Base-by-base conservation (phyloP, 2,797 vertebrate genomes). In the Decapterus maruadsi region DNA sequence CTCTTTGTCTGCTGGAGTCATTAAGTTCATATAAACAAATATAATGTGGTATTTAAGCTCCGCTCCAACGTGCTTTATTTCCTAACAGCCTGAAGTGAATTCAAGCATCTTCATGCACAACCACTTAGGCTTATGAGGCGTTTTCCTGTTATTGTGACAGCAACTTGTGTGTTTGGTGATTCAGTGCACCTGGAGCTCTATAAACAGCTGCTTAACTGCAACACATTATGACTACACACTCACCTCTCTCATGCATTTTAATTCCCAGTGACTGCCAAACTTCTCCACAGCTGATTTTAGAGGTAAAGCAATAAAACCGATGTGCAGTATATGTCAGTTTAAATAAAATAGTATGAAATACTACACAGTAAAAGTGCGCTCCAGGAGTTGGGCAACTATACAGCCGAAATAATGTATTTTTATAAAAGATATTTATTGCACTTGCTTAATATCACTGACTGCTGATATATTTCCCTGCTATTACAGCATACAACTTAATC, bases 121-220 rank as follows among this genome's bases (percentile, higher is more conserved):
- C 68, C 65, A 20, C 83, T 74, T 48, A 62, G 22, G 56, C 45
- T 62, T 34, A 54, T 57, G 60, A 62, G n/a, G 57, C 43, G 17
- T 65, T 71, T 60, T 45, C 14, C 57, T 0, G 1, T 75, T 43
- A 55, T 9, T 40, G 60, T 66, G 68, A 66, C 70, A 65, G 4
- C 13, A 54, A 29, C 11, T 3, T 29, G 31, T 34, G 31, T 77
- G 58, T 61, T 60, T 36, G 2, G 22, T 78, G 56, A 75, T 68
- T 80, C 20, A 77, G 4, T 6, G 63, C 31, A 14, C 51, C 4
- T 14, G 26, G n/a, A 55, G 58, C 36, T 58, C 42, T 66, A n/a
- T 40, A 75, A 68, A 48, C 68, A 78, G 53, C 63, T 76, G 67
- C 57, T 22, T 75, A 77, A 69, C 66, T 68, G 58, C 68, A 19